Evolutionary conservation across 2,797 vertebrate species (phyloP), one percentile per base, ranked within the genome.

Genomic region (Fratercula arctica): DNA sequence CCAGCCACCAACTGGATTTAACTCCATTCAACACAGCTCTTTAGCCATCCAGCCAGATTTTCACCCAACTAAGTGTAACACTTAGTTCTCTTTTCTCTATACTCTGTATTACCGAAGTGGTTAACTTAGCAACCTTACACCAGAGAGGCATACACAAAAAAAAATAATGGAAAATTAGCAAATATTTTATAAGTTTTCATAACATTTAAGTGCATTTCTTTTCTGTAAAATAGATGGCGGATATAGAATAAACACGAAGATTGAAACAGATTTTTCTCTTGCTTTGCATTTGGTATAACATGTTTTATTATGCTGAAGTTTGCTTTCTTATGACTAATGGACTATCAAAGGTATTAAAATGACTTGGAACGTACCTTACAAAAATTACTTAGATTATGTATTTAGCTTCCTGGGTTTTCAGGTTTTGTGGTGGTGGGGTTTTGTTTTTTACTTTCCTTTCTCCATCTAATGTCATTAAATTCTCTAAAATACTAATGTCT

Each of bases 1-100:
- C 45, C 0, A 0, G 33, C 4, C 1, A 1, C 60, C 18, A 26
- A 6, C 15, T 59, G 21, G 21, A 37, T 37, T 51, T 48, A 72
- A 26, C 16, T 33, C 37, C 25, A 50, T 87, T 73, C 26, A 56
- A 25, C 57, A 35, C 14, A 1, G 25, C 13, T 53, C 45, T 25
- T 29, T 25, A 16, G 33, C 25, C 35, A 16, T 25, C 39, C 37
- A 88, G 45, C 2, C 29, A 82, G 16, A 8, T 29, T 54, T 79
- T 25, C 9, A 72, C 13, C 11, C 25, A 50, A 35, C 1, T 2
- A 50, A 85, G 4, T 46, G 20, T 48, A 81, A 88, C 15, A 29
- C 16, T 87, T 51, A 72, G 26, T 24, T 85, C 18, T 54, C 33
- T 75, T 68, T 72, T 79, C n/a, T 66, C 60, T 90, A 15, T 21